Base-by-base conservation (phyloP, 2,113 vertebrate species). In the Phasianus colchicus region DNA sequence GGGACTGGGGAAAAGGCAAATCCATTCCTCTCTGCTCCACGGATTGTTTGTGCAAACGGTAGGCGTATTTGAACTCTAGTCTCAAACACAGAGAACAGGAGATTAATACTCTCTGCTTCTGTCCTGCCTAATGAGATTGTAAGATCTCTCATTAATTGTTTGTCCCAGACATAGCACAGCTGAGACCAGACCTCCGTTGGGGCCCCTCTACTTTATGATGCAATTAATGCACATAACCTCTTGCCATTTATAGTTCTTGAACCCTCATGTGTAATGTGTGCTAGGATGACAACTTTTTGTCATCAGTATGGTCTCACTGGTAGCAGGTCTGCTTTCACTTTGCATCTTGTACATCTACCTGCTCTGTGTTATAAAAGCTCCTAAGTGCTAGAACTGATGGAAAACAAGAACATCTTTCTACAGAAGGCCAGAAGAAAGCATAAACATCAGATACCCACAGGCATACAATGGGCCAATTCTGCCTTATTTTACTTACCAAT, bases 101-200 rank as follows among this genome's bases (percentile, higher is more conserved):
- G 60, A 94, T 76, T 86, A 91, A 92, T 43, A 79, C 24, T 47
- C 64, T 71, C 43, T 70, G 36, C 71, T 64, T 70, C 74, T 55
- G 25, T 60, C 66, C 82, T 76, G 72, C 38, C 48, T 89, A 84
- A 58, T 83, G 75, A 89, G 40, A 85, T 76, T 88, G 71, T 73
- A 83, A 85, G 60, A 32, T 85, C 32, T 89, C 67, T 92, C 82
- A 91, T 75, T 83, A 83, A 79, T 72, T 91, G 66, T 72, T 91
- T 95, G 52, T 83, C 52, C 70, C 84, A 85, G 60, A 57, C 72
- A 72, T 9, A 89, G 74, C 67, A 80, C 42, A 88, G 85, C 88
- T 92, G 87, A 85, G 82, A 85, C 78, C 63, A 73, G 22, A 34
- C 25, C 54, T 91, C 86, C 82, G 82, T 54, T 32, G 74, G 67